Base-by-base conservation (phyloP, 64 coral and sea anemone species). In the Actinia tenebrosa region DNA sequence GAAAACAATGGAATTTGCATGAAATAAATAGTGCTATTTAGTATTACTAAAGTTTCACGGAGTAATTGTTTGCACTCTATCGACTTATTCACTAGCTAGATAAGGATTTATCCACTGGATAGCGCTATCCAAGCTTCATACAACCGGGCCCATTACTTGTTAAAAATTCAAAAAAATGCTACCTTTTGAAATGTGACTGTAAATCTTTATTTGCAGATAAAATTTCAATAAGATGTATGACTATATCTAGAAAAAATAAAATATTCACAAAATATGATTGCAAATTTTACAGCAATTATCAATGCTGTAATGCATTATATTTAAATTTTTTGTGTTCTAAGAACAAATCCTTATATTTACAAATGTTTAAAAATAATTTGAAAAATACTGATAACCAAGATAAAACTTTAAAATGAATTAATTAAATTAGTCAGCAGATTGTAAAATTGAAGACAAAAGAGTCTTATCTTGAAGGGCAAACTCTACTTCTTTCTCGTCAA, bases 401-500 rank as follows among this genome's bases (percentile, higher is more conserved):
- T 69, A 75, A 75, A 42, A 75, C 42, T 42, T 75, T 42, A 75
- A 13, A 58, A 10, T 58, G 2, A 75, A 9, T 13, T 20, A 37
- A 44, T 2, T 79, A 6, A 79, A 62, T 63, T 43, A 42, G 56
- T 64, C 56, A 85, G 15, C 7, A 6, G 53, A 88, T 79, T 89
- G 86, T 25, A 95, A 86, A 90, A 95, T 95, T 61, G 84, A 84
- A 69, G 97, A 92, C 18, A 99, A 23, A 26, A 99, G 87, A 78
- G 92, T 93, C 80, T 99, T 99, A 64, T 99, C 97, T 88, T 99
- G 97, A 1, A 99, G 86, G 17, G 97, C 97, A 89, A 92, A 95
- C 64, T 99, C 93, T 27, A 99, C 97, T 78, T 99, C 97, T 86
- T 90, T 95, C 53, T 99, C 97, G 80, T 99, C 93, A 83, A 99